Evolutionary conservation across 2,888 invertebrate species (phyloP), one percentile per base, ranked within the genome.

Genomic region (Corbicula japonica): DNA sequence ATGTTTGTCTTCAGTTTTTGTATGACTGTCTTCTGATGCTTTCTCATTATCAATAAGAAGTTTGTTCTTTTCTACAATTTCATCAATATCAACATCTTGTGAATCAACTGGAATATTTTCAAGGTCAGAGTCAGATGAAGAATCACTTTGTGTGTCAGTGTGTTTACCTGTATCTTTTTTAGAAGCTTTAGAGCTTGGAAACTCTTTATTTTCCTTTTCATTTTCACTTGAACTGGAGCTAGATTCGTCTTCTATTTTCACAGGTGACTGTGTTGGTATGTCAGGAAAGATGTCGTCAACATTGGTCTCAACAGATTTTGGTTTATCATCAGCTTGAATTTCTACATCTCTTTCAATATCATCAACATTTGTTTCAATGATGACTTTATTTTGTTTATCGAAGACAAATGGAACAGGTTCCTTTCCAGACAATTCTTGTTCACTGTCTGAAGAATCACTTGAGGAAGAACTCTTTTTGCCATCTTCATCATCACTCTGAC

Each of bases 241-340:
- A 3, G 58, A 8, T n/a, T 35, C 35, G 4, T 2, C 12, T n/a
- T 48, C n/a, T 48, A n/a, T 60, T n/a, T 34, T 34, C 21, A 34
- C 60, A 60, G 23, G 21, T 18, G 23, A 10, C 10, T 50, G 8
- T 26, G n/a, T 2, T 18, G 50, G 50, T n/a, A 50, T 54, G 23
- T 68, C 46, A 21, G 28, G 44, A 46, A 50, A 60, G 15, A 48
- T 46, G 35, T 69, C 48, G 60, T 69, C 69, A 48, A 69, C 52
- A 41, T 68, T 68, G 26, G 66, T 68, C 41, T 68, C 66, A 38
- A 28, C 41, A 2, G 28, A 30, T 50, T 50, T 50, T 28, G 65
- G 30, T 30, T 62, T 62, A 5, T 62, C 34, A 30, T 34, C n/a
- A 32, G 34, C 21, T n/a, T 12, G n/a, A 48, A n/a, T 21, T 48